phyloP scores from a whole-genome alignment of 92 coral and sea anemone genomes.

The Meandrina meandrites region DNA sequence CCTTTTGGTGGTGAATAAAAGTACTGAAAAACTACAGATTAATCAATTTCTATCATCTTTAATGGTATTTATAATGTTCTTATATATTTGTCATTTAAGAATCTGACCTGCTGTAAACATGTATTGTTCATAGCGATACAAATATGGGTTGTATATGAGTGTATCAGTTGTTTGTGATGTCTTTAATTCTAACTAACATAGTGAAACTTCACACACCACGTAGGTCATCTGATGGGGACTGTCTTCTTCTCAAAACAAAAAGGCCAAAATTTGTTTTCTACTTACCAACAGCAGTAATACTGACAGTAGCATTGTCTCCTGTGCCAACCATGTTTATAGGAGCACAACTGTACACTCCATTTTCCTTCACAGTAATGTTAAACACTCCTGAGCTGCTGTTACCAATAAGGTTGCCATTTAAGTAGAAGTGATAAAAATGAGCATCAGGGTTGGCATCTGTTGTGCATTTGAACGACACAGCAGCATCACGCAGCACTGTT shows the following conservation, averaged over 20 bases:
- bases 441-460: slow-evolving; percentile 50
- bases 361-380: not conserved
- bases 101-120: not conserved
- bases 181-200: too few species aligned
- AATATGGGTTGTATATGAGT: too few species aligned
- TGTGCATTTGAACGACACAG: slow-evolving; percentile 14
- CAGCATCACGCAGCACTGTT: not conserved
- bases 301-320: slow-evolving; percentile 44
- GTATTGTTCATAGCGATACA: not conserved
- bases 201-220: too few species aligned
- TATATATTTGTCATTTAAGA: too few species aligned
- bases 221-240: too few species aligned
- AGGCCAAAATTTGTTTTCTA: too few species aligned
- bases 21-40: not conserved
- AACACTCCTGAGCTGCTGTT: slow-evolving; percentile 32
- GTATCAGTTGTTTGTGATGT: too few species aligned
- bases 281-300: slow-evolving; percentile 38
- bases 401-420: slow-evolving; percentile 23
- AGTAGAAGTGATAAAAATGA: slow-evolving; percentile 41
- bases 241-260: not conserved
- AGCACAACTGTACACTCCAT: slow-evolving; percentile 50
- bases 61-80: too few species aligned
- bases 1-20: not conserved
- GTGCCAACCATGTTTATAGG: slow-evolving; percentile 40
- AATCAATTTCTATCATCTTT: too few species aligned